phyloP scores from a whole-genome alignment of 2,113 vertebrate genomes.

The Rhinoderma darwinii region DNA sequence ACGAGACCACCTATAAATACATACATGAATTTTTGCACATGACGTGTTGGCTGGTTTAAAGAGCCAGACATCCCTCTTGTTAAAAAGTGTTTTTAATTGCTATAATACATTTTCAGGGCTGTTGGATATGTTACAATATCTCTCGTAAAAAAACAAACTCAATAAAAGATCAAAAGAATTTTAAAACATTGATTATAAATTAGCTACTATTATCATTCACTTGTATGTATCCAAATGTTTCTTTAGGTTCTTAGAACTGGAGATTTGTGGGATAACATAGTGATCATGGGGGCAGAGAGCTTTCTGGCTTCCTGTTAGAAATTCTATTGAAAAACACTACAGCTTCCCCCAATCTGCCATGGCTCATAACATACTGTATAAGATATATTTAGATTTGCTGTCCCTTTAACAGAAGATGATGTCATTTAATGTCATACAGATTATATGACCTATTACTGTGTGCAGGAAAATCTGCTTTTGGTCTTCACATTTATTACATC shows the following conservation, averaged over 20 bases:
- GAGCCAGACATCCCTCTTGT: neutral
- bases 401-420: neutral
- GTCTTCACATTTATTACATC: neutral
- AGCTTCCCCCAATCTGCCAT: neutral
- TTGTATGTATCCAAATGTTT: neutral
- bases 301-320: neutral
- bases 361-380: neutral
- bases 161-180: neutral
- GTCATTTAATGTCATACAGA: neutral
- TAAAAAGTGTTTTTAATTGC: no score
- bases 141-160: neutral
- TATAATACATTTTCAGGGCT: neutral
- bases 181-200: neutral
- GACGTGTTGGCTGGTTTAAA: conserved; percentile 21
- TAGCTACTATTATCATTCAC: neutral
- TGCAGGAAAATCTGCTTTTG: neutral
- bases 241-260: neutral
- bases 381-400: neutral
- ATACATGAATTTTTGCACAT: conserved; percentile 41
- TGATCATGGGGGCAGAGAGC: neutral
- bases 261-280: neutral
- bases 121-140: neutral
- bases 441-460: neutral
- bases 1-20: conserved; percentile 54
- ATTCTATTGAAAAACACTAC: neutral